phyloP scores from a whole-genome alignment of 2,113 vertebrate genomes.

The Chrysochloris asiatica region DNA sequence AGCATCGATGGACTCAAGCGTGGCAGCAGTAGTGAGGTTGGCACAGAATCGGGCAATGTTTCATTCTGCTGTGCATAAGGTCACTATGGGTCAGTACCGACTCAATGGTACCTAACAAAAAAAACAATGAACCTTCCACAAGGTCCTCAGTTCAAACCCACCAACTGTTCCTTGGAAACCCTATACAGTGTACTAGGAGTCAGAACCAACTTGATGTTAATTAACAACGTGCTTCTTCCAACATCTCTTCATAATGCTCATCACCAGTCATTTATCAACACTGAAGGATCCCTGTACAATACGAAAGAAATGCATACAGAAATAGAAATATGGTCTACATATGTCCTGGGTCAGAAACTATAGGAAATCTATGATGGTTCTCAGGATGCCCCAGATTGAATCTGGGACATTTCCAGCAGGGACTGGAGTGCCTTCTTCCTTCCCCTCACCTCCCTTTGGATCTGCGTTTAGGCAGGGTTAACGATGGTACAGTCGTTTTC shows the following conservation, averaged over 20 bases:
- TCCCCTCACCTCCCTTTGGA: neutral
- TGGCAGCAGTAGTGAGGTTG: too few relatives aligned
- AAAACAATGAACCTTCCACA: too few relatives aligned
- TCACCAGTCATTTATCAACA: neutral
- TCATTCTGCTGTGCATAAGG: too few relatives aligned
- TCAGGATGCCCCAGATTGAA: neutral
- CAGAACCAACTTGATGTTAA: too few relatives aligned
- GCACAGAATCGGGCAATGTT: too few relatives aligned
- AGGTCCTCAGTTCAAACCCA: too few relatives aligned
- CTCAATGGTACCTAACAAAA: too few relatives aligned
- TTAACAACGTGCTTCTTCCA: neutral
- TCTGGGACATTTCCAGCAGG: neutral
- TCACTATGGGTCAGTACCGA: too few relatives aligned
- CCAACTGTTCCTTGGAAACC: too few relatives aligned
- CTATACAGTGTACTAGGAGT: too few relatives aligned
- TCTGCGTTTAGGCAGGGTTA: neutral
- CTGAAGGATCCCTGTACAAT: neutral
- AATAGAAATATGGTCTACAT: neutral
- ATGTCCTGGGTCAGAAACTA: neutral
- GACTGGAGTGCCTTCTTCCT: neutral
- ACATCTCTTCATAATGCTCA: neutral
- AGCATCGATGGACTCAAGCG: too few relatives aligned
- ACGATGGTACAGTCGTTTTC: neutral
- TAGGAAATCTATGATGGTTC: neutral
- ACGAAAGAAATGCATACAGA: neutral